These are phyloP conservation scores for Chiroxiphia lanceolata DNA, from an alignment of 2,797 vertebrate genomes.

Conservation along the genomic window DNA sequence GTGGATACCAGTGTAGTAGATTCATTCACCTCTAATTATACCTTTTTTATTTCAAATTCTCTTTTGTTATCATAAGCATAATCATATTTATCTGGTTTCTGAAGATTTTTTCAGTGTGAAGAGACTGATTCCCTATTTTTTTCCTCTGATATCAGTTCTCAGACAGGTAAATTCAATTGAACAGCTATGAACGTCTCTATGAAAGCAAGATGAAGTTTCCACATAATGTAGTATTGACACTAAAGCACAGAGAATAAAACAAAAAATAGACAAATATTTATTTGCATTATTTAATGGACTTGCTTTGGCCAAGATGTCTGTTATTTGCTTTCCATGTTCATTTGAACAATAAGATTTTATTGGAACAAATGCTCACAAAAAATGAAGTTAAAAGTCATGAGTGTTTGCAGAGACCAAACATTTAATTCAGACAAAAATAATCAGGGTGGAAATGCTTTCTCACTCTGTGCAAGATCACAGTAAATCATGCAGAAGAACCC, in stretches of 20 bases:
- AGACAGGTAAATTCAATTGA: neutral
- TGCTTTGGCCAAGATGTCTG: neutral
- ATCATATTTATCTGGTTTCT: neutral
- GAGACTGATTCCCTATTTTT: neutral
- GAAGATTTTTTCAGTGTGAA: neutral
- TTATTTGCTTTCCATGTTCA: neutral
- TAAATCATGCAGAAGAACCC: neutral
- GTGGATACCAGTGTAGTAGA: neutral
- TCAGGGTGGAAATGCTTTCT: neutral
- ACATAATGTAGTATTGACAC: neutral
- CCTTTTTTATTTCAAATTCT: neutral
- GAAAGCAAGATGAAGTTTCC: neutral
- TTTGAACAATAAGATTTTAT: neutral
- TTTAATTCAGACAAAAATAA: neutral
- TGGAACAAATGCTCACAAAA: neutral
- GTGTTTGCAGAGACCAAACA: neutral
- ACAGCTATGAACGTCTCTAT: neutral
- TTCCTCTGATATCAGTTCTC: neutral
- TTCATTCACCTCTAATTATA: neutral
- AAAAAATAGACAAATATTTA: neutral
- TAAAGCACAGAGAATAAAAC: neutral
- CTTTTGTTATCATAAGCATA: neutral
- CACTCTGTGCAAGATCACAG: neutral
- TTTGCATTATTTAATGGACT: neutral
- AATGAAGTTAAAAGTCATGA: neutral